Evolutionary conservation across 2,888 invertebrate species (phyloP), one percentile per base, ranked within the genome.

Genomic region (Nomada flava): DNA sequence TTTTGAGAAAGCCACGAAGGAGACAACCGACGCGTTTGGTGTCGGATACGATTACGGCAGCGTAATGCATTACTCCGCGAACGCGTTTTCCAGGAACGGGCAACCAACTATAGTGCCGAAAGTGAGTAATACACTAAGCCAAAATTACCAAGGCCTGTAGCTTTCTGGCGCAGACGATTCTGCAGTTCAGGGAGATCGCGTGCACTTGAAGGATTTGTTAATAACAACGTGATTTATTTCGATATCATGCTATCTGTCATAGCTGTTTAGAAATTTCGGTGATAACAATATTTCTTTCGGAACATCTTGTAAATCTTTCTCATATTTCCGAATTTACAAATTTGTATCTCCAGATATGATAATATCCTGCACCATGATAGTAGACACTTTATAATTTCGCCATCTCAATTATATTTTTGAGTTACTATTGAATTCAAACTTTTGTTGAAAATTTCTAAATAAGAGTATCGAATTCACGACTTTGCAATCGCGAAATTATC

Each of bases 1-100:
- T 93, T 97, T 97, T 93, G 95, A 95, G 84, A 97, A 96, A 92
- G 95, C 96, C 0, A 94, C 95, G 7, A 89, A 94, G 10, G 94
- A 94, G 11, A 94, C 93, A 47, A 95, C 96, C 0, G 94, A 95
- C 68, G 96, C 95, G n/a, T 97, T 95, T 91, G 96, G 96, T 0
- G 95, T 97, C 0, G 94, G 95, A 0, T 97, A 97, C 90, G 97
- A 97, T 93, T 97, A 96, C 92, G 95, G 96, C 88, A 97, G 97
- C 87, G 97, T 97, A 0, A 97, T 97, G 97, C 97, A 97, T 91
- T 97, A 97, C 92, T 97, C 97, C 0, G 95, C 95, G 29, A 96
- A 95, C 65, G 97, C 97, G 4, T 97, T 97, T 94, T 96, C 97
- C 2, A 95, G 91, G 76, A 97, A 97, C 91, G 95, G 96, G 10